phyloP scores from a whole-genome alignment of 2,797 vertebrate species.

The Peromyscus attwateri region DNA sequence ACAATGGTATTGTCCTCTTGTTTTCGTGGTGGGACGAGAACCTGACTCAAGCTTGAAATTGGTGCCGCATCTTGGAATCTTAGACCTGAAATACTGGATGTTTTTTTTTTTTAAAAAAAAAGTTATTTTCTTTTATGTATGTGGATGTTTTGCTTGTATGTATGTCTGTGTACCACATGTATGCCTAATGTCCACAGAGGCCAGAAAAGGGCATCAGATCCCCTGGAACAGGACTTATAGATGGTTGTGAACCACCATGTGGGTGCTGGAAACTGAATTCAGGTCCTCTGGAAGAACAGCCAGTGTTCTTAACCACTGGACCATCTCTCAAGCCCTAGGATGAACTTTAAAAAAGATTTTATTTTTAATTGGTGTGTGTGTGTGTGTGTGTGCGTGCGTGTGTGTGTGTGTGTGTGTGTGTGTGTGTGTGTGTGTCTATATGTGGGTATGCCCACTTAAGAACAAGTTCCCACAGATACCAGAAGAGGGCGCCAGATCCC shows the following conservation, averaged over 20 bases:
- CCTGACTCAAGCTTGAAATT: conserved; percentile 28
- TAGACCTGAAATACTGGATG: conserved; percentile 10
- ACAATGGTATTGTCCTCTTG: not conserved
- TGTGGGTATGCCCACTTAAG: not conserved
- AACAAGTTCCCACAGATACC: too few relatives aligned
- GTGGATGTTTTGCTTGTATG: not conserved
- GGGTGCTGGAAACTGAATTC: not conserved
- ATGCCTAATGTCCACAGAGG: not conserved
- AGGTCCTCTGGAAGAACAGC: not conserved
- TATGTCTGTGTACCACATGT: not conserved
- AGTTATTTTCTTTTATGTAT: not conserved
- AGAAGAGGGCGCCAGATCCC: not conserved
- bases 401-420: not conserved
- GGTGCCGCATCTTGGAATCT: not conserved
- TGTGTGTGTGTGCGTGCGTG: not conserved
- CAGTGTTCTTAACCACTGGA: not conserved
- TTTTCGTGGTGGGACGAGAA: not conserved
- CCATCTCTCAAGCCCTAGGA: not conserved
- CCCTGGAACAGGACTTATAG: not conserved
- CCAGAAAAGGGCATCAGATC: not conserved
- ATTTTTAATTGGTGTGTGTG: not conserved
- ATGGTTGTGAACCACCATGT: not conserved
- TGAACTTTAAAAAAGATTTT: not conserved
- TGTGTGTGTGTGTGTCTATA: not conserved
- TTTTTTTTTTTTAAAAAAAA: not conserved